These are phyloP conservation scores for Distichodus sexfasciatus DNA, from an alignment of 2,797 vertebrate species.

Conservation along the genomic window DNA sequence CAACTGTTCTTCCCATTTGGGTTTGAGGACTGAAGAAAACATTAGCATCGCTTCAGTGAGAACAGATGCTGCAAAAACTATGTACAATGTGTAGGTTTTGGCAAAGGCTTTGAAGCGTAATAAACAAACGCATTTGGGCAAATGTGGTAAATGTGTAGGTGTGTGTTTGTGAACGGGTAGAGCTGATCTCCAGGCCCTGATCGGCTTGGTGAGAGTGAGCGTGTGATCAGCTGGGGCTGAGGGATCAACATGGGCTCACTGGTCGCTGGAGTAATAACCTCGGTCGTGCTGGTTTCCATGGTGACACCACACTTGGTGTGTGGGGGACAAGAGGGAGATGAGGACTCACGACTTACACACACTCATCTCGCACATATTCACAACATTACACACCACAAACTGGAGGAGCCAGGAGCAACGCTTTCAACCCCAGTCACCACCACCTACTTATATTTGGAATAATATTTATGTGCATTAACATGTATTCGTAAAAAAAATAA, in stretches of 20 bases:
- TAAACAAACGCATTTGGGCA: background rate
- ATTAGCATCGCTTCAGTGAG: background rate
- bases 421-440: conserved; percentile 21
- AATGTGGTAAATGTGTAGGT: conserved; percentile 6
- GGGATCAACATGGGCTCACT: conserved; percentile 22
- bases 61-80: background rate
- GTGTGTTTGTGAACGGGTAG: background rate
- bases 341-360: conserved; percentile 38
- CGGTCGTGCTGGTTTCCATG: conserved; percentile 28
- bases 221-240: conserved; percentile 4
- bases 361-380: conserved; percentile 39
- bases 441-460: too few species aligned
- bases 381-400: conserved; percentile 16
- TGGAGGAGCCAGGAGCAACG: conserved; percentile 13
- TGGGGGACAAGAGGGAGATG: conserved; percentile 26
- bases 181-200: background rate
- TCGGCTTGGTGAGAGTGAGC: too few species aligned
- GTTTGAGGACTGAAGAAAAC: background rate
- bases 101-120: background rate
- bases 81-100: background rate
- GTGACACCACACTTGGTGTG: conserved; percentile 19
- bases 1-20: background rate
- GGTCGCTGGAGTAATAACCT: conserved; percentile 17
- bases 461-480: too few species aligned
- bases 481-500: too few species aligned